A percentile compares a stretch with the other conserved stretches of the same genome.
Conservation (phyloP, 2,113 vertebrate genomes). For the Thoracochromis brauschi region DNA sequence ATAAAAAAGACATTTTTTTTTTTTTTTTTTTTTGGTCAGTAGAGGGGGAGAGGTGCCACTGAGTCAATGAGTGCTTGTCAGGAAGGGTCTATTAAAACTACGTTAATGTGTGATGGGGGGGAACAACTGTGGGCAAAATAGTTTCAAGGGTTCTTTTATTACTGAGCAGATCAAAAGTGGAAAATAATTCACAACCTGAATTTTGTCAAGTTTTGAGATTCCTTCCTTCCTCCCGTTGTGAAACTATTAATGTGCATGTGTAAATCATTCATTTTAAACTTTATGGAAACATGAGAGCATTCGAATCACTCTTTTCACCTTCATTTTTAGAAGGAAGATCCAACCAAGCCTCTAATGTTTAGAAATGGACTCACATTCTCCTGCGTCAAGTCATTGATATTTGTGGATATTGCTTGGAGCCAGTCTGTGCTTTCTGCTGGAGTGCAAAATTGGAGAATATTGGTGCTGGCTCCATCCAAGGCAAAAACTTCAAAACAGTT, state of each 20-base stretch:
- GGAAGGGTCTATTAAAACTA: background rate
- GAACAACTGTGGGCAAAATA: background rate
- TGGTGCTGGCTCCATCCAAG: slow-evolving; percentile 80
- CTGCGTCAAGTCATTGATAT: slow-evolving; percentile 82
- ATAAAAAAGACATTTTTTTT: too few relatives aligned
- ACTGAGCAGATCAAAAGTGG: background rate
- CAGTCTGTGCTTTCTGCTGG: slow-evolving; percentile 87
- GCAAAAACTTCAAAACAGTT: slow-evolving; percentile 87
- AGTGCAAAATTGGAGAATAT: slow-evolving; percentile 86
- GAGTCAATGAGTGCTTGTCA: slow-evolving; percentile 17
- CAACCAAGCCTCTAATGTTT: background rate
- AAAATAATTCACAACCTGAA: background rate
- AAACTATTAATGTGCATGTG: background rate
- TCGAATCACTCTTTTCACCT: background rate
- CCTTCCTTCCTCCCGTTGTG: background rate
- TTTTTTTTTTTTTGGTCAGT: too few relatives aligned
- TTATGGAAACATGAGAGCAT: background rate
- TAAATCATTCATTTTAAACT: background rate
- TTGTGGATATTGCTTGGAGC: slow-evolving; percentile 87
- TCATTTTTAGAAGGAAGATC: background rate
- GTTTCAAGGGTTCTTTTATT: background rate
- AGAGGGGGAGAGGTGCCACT: background rate
- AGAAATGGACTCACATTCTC: slow-evolving; percentile 79
- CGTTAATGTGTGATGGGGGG: background rate
- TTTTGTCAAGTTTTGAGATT: background rate